phyloP scores from a whole-genome alignment of 2,888 invertebrate species.

The Hoplodrina blanda region DNA sequence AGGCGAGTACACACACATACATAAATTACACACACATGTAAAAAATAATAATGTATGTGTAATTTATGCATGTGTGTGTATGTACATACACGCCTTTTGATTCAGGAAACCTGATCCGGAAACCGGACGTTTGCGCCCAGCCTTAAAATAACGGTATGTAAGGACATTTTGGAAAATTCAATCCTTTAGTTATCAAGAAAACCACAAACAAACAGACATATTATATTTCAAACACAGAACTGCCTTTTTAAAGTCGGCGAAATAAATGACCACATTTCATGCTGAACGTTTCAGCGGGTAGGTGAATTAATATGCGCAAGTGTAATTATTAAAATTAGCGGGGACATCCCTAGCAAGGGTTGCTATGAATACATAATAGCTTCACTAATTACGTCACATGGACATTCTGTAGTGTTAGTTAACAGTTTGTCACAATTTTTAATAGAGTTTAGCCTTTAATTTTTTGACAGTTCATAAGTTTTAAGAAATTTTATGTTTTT shows the following conservation, averaged over 20 bases:
- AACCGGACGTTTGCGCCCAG: too few relatives aligned
- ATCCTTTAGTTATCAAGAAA: too few relatives aligned
- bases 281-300: constrained; percentile 23
- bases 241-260: neutral
- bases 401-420: constrained; percentile 27
- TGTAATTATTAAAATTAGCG: constrained; percentile 56
- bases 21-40: too few relatives aligned
- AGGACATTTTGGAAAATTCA: too few relatives aligned
- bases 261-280: constrained; percentile 31
- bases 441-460: neutral
- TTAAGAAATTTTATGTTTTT: neutral
- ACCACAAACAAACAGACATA: neutral
- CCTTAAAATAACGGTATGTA: too few relatives aligned
- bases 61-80: too few relatives aligned
- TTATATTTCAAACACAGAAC: neutral
- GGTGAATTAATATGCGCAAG: constrained; percentile 47
- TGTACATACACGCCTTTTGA: too few relatives aligned
- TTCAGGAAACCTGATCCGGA: too few relatives aligned
- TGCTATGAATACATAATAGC: constrained; percentile 49
- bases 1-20: too few relatives aligned
- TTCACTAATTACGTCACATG: constrained; percentile 31
- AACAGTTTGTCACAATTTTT: constrained; percentile 6
- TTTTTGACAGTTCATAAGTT: neutral
- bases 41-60: too few relatives aligned
- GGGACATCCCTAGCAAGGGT: constrained; percentile 25